Evolutionary conservation across 1,140 invertebrate species (phyloP), one percentile per base, ranked within the genome.

Genomic region (Battus philenor): DNA sequence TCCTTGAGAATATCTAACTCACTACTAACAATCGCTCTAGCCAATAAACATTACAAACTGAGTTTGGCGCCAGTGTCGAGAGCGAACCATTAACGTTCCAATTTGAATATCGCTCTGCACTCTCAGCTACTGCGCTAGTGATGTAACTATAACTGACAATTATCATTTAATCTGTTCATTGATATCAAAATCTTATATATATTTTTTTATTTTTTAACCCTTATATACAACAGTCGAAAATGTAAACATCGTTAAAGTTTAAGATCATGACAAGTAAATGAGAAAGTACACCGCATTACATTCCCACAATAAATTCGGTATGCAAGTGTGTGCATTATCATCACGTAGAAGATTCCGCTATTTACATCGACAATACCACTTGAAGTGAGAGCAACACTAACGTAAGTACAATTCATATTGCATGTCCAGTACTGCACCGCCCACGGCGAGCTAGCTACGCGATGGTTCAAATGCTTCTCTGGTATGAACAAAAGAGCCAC

Each of bases 371-470:
- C 56, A 58, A 61, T 58, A 59, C 60, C 47, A 50, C 57, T 50
- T 50, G 44, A 36, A 59, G 50, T 55, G 45, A 52, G 57, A 48
- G 47, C 68, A 52, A 47, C 68, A 78, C 71, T 72, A 72, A 51
- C 46, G 30, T 38, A 34, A 52, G 45, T 66, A 82, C 68, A 70
- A 72, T 77, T 76, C 73, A 79, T 82, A 79, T 78, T 72, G 70
- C 62, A 66, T 78, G 72, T 73, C 78, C 74, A 71, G 68, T 59
- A 68, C 59, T 59, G 59, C 69, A 68, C 74, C 78, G 75, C 78
- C 78, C 73, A 82, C 74, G 70, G 74, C 72, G 72, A 61, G 54
- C 52, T 56, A 45, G 34, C 62, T 59, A 10, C 34, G 29, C 68
- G 56, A 74, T 64, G 65, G 57, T 60, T 56, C 68, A 59, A 68